These are phyloP conservation scores for Sinocyclocheilus anshuiensis DNA, from an alignment of 2,113 vertebrate species.

Conservation along the genomic window DNA sequence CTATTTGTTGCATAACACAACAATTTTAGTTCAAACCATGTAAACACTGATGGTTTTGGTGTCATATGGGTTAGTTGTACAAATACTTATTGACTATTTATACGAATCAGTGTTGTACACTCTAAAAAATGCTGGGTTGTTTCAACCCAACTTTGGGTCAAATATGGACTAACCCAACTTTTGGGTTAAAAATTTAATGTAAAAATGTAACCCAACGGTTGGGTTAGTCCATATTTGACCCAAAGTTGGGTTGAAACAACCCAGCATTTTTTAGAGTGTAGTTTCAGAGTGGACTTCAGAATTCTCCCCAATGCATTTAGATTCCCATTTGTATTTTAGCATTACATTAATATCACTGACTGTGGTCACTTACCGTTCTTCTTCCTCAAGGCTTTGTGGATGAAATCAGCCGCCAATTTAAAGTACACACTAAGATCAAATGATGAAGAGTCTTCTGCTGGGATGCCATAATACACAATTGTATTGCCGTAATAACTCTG, in stretches of 20 bases:
- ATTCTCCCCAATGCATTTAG: background rate
- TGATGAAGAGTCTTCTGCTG: constrained; percentile 77
- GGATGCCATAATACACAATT: constrained; percentile 78
- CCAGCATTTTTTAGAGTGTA: too few relatives aligned
- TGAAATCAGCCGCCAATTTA: constrained; percentile 75
- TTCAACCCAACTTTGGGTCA: too few relatives aligned
- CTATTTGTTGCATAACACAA: too few relatives aligned
- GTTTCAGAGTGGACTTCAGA: background rate
- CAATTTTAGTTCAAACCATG: too few relatives aligned
- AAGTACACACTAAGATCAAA: constrained; percentile 79
- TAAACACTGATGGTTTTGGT: too few relatives aligned
- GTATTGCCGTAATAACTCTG: constrained; percentile 85
- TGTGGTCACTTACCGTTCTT: constrained; percentile 70
- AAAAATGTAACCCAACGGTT: too few relatives aligned
- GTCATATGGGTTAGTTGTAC: too few relatives aligned
- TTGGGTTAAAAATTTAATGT: too few relatives aligned
- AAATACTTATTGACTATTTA: background rate
- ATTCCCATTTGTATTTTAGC: background rate
- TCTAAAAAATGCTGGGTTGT: too few relatives aligned
- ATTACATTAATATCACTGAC: background rate
- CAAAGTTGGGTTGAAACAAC: too few relatives aligned
- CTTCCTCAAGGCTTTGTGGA: constrained; percentile 75
- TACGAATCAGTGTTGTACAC: background rate
- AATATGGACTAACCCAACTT: too few relatives aligned
- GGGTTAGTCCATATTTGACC: too few relatives aligned